phyloP scores from a whole-genome alignment of 2,888 invertebrate genomes.

The Amphiduros pacificus region DNA sequence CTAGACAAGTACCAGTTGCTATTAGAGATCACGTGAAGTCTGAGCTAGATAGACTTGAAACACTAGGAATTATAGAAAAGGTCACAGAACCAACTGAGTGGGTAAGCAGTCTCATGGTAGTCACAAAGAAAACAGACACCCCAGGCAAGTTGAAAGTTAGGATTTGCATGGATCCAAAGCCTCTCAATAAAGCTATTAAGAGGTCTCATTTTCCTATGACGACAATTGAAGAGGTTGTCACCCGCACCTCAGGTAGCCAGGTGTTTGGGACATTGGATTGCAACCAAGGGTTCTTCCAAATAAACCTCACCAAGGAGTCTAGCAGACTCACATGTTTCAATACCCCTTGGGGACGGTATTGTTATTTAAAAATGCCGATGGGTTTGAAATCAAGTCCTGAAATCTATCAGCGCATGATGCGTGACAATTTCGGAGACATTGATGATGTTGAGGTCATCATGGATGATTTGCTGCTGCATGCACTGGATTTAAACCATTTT shows the following conservation, averaged over 20 bases:
- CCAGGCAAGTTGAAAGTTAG: no score
- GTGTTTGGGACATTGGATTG: not conserved
- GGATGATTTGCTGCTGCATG: slow-evolving; percentile 4
- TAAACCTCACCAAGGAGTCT: not conserved
- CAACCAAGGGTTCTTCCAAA: not conserved
- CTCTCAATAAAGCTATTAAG: no score
- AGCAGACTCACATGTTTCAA: slow-evolving; percentile 1
- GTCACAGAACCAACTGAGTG: no score
- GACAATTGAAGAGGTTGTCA: not conserved
- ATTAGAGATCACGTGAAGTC: no score
- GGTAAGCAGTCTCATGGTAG: no score
- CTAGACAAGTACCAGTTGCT: no score
- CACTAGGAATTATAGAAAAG: no score
- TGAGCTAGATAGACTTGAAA: no score
- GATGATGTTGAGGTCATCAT: not conserved
- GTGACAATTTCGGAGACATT: not conserved
- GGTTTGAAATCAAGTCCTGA: not conserved
- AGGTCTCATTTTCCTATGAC: not conserved
- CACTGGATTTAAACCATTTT: not conserved
- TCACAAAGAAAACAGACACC: no score
- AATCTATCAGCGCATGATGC: not conserved
- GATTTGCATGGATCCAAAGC: no score
- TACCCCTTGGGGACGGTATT: not conserved
- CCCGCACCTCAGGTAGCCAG: not conserved
- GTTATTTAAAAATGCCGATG: slow-evolving; percentile 2